phyloP scores from a whole-genome alignment of 2,888 invertebrate species.

The Drosophila tripunctata region DNA sequence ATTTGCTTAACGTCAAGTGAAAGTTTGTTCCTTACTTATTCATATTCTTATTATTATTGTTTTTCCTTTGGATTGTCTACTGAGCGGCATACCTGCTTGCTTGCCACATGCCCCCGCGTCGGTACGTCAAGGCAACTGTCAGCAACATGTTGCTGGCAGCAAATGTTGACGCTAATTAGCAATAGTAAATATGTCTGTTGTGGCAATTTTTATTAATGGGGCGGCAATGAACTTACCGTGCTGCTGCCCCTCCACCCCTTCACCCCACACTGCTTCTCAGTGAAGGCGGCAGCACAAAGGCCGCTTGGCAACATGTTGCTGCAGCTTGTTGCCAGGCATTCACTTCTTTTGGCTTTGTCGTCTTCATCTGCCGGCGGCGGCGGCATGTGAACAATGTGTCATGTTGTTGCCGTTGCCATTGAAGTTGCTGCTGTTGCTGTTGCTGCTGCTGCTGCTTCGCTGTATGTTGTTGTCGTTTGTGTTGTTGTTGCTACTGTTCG shows the following conservation, averaged over 20 bases:
- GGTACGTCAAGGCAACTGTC: constrained; percentile 60
- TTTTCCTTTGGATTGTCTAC: constrained; percentile 25
- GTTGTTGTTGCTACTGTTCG: constrained; percentile 60
- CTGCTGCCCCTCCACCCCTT: too few species aligned
- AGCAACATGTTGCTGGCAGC: constrained; percentile 77
- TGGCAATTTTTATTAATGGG: constrained; percentile 64
- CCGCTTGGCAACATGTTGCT: constrained; percentile 59
- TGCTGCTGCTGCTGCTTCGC: constrained; percentile 28
- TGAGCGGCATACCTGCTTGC: not conserved
- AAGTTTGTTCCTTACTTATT: constrained; percentile 41
- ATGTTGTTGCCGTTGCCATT: constrained; percentile 63
- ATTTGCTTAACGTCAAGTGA: constrained; percentile 71
- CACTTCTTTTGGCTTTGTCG: constrained; percentile 60
- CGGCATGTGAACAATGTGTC: constrained; percentile 78
- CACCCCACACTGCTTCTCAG: too few species aligned
- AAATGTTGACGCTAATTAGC: constrained; percentile 81
- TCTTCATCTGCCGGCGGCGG: constrained; percentile 66
- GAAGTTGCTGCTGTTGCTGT: constrained; percentile 32
- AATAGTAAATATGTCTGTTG: constrained; percentile 46
- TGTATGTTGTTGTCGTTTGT: constrained; percentile 25
- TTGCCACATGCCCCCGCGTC: not conserved
- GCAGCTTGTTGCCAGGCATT: constrained; percentile 46
- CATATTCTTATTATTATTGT: not conserved
- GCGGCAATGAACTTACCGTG: constrained; percentile 62
- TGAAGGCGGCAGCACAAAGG: constrained; percentile 42